Evolutionary conservation across 2,797 vertebrate genomes (phyloP), one percentile per base, ranked within the genome.

Genomic region (Phataginus tricuspis): DNA sequence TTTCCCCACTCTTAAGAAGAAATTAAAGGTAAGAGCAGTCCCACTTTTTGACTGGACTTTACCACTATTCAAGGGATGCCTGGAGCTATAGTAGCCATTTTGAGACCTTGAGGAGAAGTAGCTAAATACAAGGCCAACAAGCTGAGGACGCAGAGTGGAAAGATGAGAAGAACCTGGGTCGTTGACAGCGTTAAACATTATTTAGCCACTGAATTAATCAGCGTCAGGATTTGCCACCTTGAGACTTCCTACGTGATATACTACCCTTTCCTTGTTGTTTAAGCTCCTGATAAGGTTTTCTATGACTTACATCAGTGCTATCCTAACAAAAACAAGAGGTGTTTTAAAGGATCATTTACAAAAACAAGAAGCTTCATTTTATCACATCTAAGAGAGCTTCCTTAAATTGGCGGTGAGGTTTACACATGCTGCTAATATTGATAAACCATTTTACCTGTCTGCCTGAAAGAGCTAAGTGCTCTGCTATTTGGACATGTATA

Each of bases 381-480:
- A 86, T 72, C 25, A 39, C 31, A 49, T 89, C 27, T 80, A 74
- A 75, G 82, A 79, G 64, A 94, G 68, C 2, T 71, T 86, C 31
- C 27, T 92, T 92, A 75, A 90, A 4, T 57, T 92, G 80, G 66
- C 53, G 74, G 7, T 90, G 42, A 86, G 57, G n/a, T 57, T 61
- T 88, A 79, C 31, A 63, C 18, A 71, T 71, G 80, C 51, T 80
- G 53, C 69, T 75, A 86, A 86, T 87, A 71, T 75, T 59, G 89
- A 95, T n/a, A 39, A 69, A 29, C n/a, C 37, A 57, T 39, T 80
- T 91, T 79, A 66, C 61, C 77, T 79, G 27, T 95, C 95, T 78
- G 45, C 13, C 31, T 71, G 69, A 49, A 71, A 59, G 78, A 71
- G 64, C 72, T 64, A 85, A 94, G n/a, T 39, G 34, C 27, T 83